phyloP scores from a whole-genome alignment of 2,888 invertebrate species.

The Aporophyla nigra region DNA sequence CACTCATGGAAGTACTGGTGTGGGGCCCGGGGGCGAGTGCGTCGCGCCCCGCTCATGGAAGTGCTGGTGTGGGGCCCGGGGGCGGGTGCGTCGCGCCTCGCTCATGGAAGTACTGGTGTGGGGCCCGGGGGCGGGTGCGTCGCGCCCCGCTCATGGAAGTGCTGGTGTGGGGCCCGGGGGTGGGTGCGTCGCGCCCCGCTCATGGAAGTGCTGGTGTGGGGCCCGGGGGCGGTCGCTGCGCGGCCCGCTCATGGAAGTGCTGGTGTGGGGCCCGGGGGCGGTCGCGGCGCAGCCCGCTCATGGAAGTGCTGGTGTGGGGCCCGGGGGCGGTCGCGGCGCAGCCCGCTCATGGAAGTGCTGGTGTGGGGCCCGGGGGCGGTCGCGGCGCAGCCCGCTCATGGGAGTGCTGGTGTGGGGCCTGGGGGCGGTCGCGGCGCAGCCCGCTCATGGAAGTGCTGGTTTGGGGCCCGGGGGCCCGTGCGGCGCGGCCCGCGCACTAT shows the following conservation, averaged over 20 bases:
- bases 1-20: too few relatives aligned
- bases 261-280: conserved; percentile 77
- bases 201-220: conserved; percentile 66
- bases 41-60: conserved; percentile 86
- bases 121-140: conserved; percentile 71
- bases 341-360: conserved; percentile 87
- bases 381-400: conserved; percentile 76
- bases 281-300: conserved; percentile 76
- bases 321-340: conserved; percentile 81
- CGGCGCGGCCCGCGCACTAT: background rate
- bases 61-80: conserved; percentile 82
- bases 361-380: conserved; percentile 73
- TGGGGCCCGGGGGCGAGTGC: conserved; percentile 66
- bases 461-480: conserved; percentile 80
- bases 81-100: conserved; percentile 79
- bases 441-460: conserved; percentile 84
- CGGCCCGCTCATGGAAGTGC: conserved; percentile 87
- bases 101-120: too few relatives aligned
- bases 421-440: background rate
- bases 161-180: conserved; percentile 79
- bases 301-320: too few relatives aligned
- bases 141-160: conserved; percentile 87
- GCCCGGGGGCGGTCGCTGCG: conserved; percentile 84
- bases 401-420: too few relatives aligned
- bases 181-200: background rate